These are phyloP conservation scores for Alsophila aescularia DNA, from an alignment of 2,888 invertebrate species.

Conservation along the genomic window DNA sequence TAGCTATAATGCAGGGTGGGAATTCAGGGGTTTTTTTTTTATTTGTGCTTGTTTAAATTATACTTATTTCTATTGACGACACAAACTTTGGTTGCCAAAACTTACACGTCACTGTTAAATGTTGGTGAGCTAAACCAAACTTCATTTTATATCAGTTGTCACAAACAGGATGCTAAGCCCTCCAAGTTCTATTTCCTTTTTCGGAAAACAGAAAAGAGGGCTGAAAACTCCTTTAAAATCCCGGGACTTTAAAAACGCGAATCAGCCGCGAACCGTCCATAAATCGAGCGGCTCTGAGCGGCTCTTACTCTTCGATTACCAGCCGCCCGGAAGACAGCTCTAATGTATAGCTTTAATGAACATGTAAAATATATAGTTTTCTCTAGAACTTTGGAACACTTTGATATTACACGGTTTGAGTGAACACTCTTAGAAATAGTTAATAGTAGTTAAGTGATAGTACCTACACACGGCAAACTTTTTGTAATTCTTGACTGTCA, in stretches of 20 bases:
- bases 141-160: too few relatives aligned
- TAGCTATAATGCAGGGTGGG: too few relatives aligned
- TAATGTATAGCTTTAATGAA: constrained; percentile 42
- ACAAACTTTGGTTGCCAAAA: too few relatives aligned
- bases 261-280: constrained; percentile 9
- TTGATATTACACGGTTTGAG: neutral
- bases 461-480: too few relatives aligned
- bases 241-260: constrained; percentile 8
- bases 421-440: neutral
- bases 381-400: constrained; percentile 20
- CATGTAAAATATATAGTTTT: constrained; percentile 42
- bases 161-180: too few relatives aligned
- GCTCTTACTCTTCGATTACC: constrained; percentile 70
- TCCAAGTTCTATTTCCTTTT: neutral
- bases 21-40: too few relatives aligned
- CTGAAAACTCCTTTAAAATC: constrained; percentile 10
- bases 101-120: too few relatives aligned
- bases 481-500: too few relatives aligned
- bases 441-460: too few relatives aligned
- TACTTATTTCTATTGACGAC: too few relatives aligned
- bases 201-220: neutral
- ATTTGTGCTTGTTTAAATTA: too few relatives aligned
- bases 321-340: constrained; percentile 51
- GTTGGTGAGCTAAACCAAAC: too few relatives aligned
- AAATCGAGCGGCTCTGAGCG: constrained; percentile 15